Evolutionary conservation across 2,888 invertebrate species (phyloP), one percentile per base, ranked within the genome.

Genomic region (Drosophila colorata): DNA sequence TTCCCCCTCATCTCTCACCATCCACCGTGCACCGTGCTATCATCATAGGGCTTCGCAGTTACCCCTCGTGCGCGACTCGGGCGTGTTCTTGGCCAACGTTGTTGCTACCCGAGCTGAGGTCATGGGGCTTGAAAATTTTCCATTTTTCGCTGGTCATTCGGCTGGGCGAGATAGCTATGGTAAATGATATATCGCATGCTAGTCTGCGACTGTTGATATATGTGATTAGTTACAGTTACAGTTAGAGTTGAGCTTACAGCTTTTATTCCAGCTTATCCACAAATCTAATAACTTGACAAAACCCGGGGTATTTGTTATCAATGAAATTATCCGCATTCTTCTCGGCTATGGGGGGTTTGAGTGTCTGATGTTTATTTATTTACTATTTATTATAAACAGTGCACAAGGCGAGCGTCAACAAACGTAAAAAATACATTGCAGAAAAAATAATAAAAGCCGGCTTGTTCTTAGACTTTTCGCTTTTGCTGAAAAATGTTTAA

Each of bases 31-130:
- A 9, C 13, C 38, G 43, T 38, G 47, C 44, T 38, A 43, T 9
- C 51, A 37, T 57, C 68, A 28, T 72, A 72, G 53, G 72, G 73
- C 73, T 73, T 73, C 72, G 14, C 56, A 41, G 52, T 52, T 73
- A 52, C 57, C 69, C 56, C 51, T 14, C 43, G n/a, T n/a, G n/a
- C n/a, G n/a, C n/a, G n/a, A n/a, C n/a, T n/a, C n/a, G n/a, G n/a
- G n/a, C n/a, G 25, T 7, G 33, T 14, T 8, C 28, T 46, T 40
- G 8, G 8, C 3, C 48, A 23, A 41, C 43, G 31, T 33, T 60
- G 51, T 71, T 72, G 77, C 56, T n/a, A 56, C n/a, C 48, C 72
- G 41, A 56, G 40, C 61, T 77, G 78, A 77, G 73, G 66, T 76
- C 77, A 74, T 65, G 71, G n/a, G 16, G 38, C 41, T 69, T 43